phyloP scores from a whole-genome alignment of 1,140 invertebrate genomes.

The Gryllus bimaculatus region DNA sequence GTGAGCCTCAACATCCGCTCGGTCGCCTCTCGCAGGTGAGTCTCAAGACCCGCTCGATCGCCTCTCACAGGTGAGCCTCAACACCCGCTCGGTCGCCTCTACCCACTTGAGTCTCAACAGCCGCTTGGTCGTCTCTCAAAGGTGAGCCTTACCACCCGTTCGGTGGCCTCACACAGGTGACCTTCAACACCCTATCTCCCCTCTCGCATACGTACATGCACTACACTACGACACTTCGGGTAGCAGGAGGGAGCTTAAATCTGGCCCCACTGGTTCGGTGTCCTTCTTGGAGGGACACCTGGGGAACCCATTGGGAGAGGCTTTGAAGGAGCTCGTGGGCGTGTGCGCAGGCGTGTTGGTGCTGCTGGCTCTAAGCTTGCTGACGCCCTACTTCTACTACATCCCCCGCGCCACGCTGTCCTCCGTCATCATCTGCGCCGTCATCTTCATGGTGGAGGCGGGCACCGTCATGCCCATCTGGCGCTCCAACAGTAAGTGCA shows the following conservation, averaged over 20 bases:
- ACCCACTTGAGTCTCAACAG: slow-evolving; percentile 24
- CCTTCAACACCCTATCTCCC: no score
- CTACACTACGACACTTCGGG: no score
- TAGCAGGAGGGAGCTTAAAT: no score
- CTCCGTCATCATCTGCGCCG: slow-evolving; percentile 40
- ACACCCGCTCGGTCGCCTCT: slow-evolving; percentile 39
- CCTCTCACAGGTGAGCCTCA: slow-evolving; percentile 28
- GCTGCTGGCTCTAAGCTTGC: slow-evolving; percentile 34
- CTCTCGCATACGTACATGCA: no score
- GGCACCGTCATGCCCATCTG: slow-evolving; percentile 35
- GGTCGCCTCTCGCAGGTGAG: slow-evolving; percentile 36
- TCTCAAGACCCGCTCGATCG: slow-evolving; percentile 36
- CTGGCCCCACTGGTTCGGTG: no score
- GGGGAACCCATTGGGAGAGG: no score
- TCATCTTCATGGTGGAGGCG: slow-evolving; percentile 42
- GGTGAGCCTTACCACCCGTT: slow-evolving; percentile 31
- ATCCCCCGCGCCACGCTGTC: slow-evolving; percentile 38
- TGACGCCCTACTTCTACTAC: slow-evolving; percentile 39
- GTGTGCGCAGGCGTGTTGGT: slow-evolving; percentile 32
- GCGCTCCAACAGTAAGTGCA: slow-evolving; percentile 34
- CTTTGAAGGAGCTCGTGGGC: no score
- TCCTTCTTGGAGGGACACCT: no score
- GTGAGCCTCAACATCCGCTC: slow-evolving; percentile 30
- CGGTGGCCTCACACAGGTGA: slow-evolving; percentile 36
- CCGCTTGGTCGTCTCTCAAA: slow-evolving; percentile 39